These are phyloP conservation scores for Lissonota sp. DNA, from an alignment of 2,888 invertebrate species.

Conservation along the genomic window DNA sequence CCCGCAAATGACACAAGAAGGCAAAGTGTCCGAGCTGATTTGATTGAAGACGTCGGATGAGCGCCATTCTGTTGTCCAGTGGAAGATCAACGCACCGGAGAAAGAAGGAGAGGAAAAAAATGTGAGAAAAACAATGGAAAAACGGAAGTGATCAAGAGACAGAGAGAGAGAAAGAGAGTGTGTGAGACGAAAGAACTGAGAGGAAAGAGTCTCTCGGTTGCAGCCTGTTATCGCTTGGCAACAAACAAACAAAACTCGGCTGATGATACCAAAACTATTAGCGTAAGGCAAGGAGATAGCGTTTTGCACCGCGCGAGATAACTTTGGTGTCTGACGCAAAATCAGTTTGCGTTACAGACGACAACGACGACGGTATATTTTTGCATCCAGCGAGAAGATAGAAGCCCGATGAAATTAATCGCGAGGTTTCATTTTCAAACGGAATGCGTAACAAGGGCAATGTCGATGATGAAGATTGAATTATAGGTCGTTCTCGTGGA, in stretches of 20 bases:
- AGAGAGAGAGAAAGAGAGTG: no score
- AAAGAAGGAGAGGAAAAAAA: background rate
- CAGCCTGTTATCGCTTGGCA: constrained; percentile 54
- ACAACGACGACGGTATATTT: constrained; percentile 16
- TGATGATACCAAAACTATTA: constrained; percentile 58
- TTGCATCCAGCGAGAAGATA: constrained; percentile 4
- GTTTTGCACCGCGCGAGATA: constrained; percentile 42
- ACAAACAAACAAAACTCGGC: constrained; percentile 47
- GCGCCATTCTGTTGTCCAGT: constrained; percentile 3
- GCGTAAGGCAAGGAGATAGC: constrained; percentile 50
- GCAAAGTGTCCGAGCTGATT: no score
- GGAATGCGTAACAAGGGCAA: constrained; percentile 10
- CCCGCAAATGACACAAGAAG: no score
- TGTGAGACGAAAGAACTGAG: constrained; percentile 6
- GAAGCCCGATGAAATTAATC: no score
- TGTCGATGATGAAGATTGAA: constrained; percentile 31
- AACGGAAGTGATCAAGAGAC: background rate
- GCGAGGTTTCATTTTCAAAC: background rate
- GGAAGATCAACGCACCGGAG: constrained; percentile 17
- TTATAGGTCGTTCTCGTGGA: background rate
- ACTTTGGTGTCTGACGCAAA: constrained; percentile 49
- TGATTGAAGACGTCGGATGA: constrained; percentile 34
- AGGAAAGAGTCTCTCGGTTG: constrained; percentile 14
- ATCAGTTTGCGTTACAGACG: constrained; percentile 47
- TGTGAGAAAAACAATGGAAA: constrained; percentile 4